Percentiles rank a stretch among this genome's conserved stretches.
Conservation (phyloP, 1,140 invertebrate genomes). For the Brachionus paranguensis region DNA sequence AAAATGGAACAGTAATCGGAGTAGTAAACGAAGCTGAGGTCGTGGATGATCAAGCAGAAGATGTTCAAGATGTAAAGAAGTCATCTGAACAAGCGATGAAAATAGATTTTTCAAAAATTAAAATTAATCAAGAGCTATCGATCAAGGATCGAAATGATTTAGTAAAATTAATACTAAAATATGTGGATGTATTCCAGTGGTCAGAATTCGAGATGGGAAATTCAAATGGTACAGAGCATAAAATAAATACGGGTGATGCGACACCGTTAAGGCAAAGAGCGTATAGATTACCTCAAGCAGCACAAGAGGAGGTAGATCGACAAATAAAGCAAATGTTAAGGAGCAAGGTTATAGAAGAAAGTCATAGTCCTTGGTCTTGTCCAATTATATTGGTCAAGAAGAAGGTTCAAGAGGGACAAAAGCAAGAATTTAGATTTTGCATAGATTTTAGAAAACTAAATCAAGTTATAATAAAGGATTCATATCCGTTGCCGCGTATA, state of each 20-base stretch:
- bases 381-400: slow-evolving; percentile 1
- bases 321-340: not conserved
- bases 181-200: not conserved
- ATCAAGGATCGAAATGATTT: not conserved
- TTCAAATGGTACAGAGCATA: not conserved
- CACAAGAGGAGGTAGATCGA: not conserved
- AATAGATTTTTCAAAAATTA: not conserved
- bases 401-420: not conserved
- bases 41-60: not conserved
- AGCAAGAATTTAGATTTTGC: slow-evolving; percentile 43
- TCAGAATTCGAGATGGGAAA: not conserved
- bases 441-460: slow-evolving; percentile 22
- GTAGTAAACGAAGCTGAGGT: not conserved
- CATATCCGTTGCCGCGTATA: not conserved
- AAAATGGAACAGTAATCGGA: not conserved
- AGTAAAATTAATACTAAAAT: not conserved
- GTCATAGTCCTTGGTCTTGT: not conserved
- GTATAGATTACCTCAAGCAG: not conserved
- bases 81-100: not conserved
- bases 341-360: not conserved
- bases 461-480: slow-evolving; percentile 10
- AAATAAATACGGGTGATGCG: not conserved
- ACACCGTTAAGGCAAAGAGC: not conserved
- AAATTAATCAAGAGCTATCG: not conserved
- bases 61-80: not conserved